These are phyloP conservation scores for Onychomys leucogaster DNA, from an alignment of 2,797 vertebrate genomes.

Conservation along the genomic window DNA sequence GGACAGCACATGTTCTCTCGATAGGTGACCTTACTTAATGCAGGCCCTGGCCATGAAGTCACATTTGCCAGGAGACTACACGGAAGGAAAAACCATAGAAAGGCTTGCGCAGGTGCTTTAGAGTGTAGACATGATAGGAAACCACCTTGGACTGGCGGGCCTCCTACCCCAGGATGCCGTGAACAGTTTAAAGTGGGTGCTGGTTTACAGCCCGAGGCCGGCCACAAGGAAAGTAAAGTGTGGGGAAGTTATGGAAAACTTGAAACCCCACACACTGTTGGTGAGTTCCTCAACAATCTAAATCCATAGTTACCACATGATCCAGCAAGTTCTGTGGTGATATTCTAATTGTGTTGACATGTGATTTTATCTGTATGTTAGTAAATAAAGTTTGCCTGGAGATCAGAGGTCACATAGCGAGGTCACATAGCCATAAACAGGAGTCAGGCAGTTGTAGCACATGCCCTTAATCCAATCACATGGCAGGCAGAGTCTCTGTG, in stretches of 20 bases:
- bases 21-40: constrained; percentile 49
- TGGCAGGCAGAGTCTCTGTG: no score
- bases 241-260: background rate
- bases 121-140: background rate
- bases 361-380: no score
- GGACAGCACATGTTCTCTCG: background rate
- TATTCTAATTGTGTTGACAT: no score
- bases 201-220: background rate
- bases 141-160: background rate
- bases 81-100: background rate
- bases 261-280: background rate
- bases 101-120: background rate
- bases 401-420: no score
- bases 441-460: no score
- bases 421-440: no score
- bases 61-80: background rate
- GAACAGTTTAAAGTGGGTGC: background rate
- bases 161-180: background rate
- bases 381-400: no score
- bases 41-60: background rate
- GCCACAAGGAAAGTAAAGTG: background rate
- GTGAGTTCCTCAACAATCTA: background rate
- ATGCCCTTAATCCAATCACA: no score
- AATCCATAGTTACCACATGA: background rate
- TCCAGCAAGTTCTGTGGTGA: no score